Percentiles rank a stretch among this genome's conserved stretches.
Conservation (phyloP, 1,140 invertebrate genomes). For the Bombus difficillimus region DNA sequence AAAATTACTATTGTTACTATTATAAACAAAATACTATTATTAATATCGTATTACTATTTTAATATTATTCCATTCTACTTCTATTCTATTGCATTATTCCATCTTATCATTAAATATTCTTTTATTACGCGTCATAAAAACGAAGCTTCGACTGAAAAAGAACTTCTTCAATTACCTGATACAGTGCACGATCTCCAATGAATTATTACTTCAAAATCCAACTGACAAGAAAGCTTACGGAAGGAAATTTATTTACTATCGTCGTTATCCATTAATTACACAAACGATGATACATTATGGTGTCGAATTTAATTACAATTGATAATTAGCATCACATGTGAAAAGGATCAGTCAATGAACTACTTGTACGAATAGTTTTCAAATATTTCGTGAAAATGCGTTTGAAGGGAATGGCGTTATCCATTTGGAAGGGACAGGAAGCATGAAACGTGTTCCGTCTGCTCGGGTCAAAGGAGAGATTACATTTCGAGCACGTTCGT, state of each 20-base stretch:
- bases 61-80: not conserved
- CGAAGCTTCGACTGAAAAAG: no score
- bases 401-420: not conserved
- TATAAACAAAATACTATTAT: not conserved
- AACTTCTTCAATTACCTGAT: no score
- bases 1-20: no score
- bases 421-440: no score
- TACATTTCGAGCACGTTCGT: conserved; percentile 57
- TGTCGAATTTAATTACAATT: not conserved
- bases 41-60: not conserved
- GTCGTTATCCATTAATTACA: not conserved
- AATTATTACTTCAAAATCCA: not conserved
- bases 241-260: not conserved
- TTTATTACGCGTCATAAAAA: no score
- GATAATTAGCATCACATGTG: not conserved
- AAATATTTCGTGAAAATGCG: not conserved
- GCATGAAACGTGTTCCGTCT: not conserved
- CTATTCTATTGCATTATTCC: not conserved
- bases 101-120: not conserved
- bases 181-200: not conserved
- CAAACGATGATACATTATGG: not conserved
- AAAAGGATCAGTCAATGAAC: not conserved
- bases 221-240: no score
- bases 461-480: conserved; percentile 2
- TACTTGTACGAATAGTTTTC: not conserved